phyloP scores from a whole-genome alignment of 2,888 invertebrate genomes.

The Zygaena filipendulae region DNA sequence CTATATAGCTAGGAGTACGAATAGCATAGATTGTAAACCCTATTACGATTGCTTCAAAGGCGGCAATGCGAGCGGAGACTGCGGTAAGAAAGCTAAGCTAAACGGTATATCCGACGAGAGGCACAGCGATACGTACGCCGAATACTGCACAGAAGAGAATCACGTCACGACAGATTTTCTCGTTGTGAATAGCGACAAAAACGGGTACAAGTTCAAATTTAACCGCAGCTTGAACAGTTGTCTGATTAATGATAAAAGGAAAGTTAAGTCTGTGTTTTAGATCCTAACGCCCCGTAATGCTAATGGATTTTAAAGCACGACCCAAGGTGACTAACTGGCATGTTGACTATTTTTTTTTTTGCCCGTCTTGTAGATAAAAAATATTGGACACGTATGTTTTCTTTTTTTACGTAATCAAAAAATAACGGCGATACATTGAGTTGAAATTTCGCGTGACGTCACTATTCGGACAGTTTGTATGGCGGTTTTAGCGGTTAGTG shows the following conservation, averaged over 20 bases:
- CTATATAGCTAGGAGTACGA: constrained; percentile 47
- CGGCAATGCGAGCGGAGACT: constrained; percentile 18
- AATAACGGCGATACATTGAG: too few species aligned
- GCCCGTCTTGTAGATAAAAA: too few species aligned
- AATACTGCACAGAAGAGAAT: constrained; percentile 36
- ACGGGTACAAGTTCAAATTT: constrained; percentile 49
- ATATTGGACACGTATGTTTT: too few species aligned
- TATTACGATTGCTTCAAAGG: constrained; percentile 57
- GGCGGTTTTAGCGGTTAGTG: too few species aligned
- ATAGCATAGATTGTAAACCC: constrained; percentile 56
- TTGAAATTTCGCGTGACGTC: too few species aligned
- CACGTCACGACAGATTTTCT: constrained; percentile 31
- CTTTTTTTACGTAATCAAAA: too few species aligned
- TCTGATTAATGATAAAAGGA: constrained; percentile 46
- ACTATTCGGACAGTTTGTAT: too few species aligned
- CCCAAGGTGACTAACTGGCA: too few species aligned
- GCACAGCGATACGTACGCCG: constrained; percentile 45
- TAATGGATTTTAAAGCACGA: too few species aligned
- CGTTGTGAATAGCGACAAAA: constrained; percentile 30
- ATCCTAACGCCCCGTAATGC: too few species aligned
- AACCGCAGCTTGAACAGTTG: constrained; percentile 55
- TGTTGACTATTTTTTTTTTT: too few species aligned
- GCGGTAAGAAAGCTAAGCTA: constrained; percentile 18
- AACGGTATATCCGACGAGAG: constrained; percentile 29
- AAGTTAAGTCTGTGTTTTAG: constrained; percentile 31